A percentile compares a stretch with the other conserved stretches of the same genome.
Conservation (phyloP, 2,113 vertebrate species). For the Paratilapia polleni region DNA sequence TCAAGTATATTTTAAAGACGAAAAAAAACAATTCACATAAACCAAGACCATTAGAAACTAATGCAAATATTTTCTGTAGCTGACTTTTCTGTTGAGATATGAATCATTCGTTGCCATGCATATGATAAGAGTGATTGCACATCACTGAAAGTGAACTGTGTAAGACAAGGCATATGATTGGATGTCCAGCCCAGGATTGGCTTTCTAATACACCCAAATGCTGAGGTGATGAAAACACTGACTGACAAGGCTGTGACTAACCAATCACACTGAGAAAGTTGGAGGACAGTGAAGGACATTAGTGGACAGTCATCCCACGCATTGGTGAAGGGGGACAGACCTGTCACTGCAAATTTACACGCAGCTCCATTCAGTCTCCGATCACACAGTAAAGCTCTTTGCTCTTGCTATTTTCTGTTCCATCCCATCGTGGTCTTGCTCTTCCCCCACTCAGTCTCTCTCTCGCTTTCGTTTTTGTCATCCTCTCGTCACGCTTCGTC, state of each 20-base stretch:
- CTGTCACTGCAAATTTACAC: slow-evolving; percentile 71
- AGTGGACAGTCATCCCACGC: slow-evolving; percentile 64
- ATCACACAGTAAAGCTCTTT: slow-evolving; percentile 47
- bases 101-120: slow-evolving; percentile 9
- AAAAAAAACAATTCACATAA: slow-evolving; percentile 8
- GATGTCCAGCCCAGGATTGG: slow-evolving; percentile 11
- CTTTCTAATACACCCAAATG: slow-evolving; percentile 56
- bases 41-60: background rate
- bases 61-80: slow-evolving; percentile 1
- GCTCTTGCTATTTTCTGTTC: slow-evolving; percentile 41
- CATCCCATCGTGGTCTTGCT: slow-evolving; percentile 34
- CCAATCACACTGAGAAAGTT: slow-evolving; percentile 44
- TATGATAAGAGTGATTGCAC: background rate
- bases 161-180: slow-evolving; percentile 23
- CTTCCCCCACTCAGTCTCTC: slow-evolving; percentile 13
- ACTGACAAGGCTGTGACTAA: slow-evolving; percentile 73
- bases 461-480: slow-evolving; percentile 51
- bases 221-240: slow-evolving; percentile 62
- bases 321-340: slow-evolving; percentile 49
- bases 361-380: slow-evolving; percentile 28
- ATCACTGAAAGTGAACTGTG: background rate
- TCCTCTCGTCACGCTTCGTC: slow-evolving; percentile 57
- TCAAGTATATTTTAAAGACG: background rate
- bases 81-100: background rate
- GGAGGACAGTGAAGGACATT: slow-evolving; percentile 67